Evolutionary conservation across 2,113 vertebrate species (phyloP).

Genomic region (Leptobrachium ailaonicum): DNA sequence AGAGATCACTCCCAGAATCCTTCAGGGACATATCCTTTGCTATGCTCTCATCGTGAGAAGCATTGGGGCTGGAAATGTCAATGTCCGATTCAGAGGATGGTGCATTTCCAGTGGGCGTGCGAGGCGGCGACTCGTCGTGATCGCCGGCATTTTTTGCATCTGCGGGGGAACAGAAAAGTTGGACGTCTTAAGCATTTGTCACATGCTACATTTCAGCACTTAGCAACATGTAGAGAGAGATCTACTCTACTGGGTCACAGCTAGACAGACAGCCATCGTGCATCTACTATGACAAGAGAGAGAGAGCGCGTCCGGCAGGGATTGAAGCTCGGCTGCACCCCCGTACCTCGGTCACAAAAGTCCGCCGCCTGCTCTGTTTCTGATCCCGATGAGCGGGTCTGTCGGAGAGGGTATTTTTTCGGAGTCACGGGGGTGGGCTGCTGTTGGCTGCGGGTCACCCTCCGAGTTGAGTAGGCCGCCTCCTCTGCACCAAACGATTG

Average conservation of each 20-base stretch:
- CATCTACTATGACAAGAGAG: conserved; percentile 27
- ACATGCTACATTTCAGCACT: neutral
- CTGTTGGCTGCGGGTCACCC: conserved; percentile 92
- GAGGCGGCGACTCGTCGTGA: conserved; percentile 92
- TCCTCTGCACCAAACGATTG: conserved; percentile 77
- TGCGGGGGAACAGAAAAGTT: conserved; percentile 27
- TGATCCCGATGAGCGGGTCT: conserved; percentile 89
- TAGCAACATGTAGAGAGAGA: conserved; percentile 23
- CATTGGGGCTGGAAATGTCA: conserved; percentile 96
- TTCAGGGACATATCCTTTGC: conserved; percentile 89
- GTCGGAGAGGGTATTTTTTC: conserved; percentile 89
- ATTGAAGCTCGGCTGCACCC: neutral
- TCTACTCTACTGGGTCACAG: conserved; percentile 40
- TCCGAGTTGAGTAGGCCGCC: conserved; percentile 80
- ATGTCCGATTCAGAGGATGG: conserved; percentile 98
- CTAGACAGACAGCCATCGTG: neutral
- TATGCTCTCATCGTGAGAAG: conserved; percentile 92
- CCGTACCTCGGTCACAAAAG: conserved; percentile 81
- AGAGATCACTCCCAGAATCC: conserved; percentile 93
- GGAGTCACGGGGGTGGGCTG: conserved; percentile 81
- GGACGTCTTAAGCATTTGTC: too few relatives aligned
- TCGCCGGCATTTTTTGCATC: conserved; percentile 88
- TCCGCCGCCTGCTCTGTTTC: conserved; percentile 86
- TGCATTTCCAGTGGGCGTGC: conserved; percentile 96
- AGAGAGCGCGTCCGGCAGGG: conserved; percentile 11